Percentiles rank a stretch among this genome's conserved stretches.
phyloP scores from a whole-genome alignment of 2,113 vertebrate species.

The Corythornis cristatus region DNA sequence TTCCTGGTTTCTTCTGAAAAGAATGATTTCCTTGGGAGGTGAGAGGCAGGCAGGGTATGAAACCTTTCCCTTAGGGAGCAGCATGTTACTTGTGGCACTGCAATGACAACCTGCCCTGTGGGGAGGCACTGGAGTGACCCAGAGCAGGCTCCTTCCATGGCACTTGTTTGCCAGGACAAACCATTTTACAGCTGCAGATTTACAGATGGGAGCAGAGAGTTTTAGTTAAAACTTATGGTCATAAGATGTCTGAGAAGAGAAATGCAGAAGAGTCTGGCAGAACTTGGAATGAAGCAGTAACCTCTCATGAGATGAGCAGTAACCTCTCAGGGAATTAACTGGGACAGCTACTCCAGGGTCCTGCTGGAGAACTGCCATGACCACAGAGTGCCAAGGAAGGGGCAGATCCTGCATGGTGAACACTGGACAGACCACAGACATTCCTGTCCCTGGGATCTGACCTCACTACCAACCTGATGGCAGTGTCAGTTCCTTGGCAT shows the following conservation, averaged over 20 bases:
- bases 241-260: not conserved
- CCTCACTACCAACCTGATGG: not conserved
- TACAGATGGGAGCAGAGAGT: not conserved
- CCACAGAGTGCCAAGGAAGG: fast-evolving
- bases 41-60: not conserved
- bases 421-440: not conserved
- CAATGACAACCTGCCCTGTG: not conserved
- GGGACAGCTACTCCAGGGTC: not conserved
- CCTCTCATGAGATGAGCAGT: not conserved
- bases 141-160: not conserved
- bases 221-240: not conserved
- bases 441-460: not conserved
- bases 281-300: not conserved
- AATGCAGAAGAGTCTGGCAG: not conserved
- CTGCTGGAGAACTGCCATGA: fast-evolving
- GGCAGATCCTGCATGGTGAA: not conserved
- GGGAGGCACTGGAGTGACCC: not conserved
- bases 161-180: not conserved
- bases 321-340: not conserved
- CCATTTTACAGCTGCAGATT: not conserved
- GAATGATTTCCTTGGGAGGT: not conserved
- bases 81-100: not conserved
- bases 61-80: not conserved
- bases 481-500: not conserved
- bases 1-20: not conserved